phyloP scores from a whole-genome alignment of 2,113 vertebrate genomes.

The Barnardius zonarius region DNA sequence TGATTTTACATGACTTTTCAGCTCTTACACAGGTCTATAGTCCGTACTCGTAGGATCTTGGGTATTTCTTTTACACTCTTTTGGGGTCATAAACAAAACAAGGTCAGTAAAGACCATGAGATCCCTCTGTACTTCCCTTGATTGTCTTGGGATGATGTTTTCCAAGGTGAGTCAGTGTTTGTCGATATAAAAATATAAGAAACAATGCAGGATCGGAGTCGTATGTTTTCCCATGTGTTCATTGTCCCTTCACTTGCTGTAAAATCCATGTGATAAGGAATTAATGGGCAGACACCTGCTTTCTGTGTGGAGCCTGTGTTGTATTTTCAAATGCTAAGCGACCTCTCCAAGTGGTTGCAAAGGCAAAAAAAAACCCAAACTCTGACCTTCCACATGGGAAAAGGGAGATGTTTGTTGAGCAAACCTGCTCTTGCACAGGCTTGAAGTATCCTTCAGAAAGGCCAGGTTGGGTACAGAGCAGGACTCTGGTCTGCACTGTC shows the following conservation, averaged over 20 bases:
- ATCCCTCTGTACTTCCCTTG: slow-evolving; percentile 42
- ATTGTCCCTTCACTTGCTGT: background rate
- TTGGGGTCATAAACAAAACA: slow-evolving; percentile 14
- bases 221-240: slow-evolving; percentile 1
- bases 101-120: background rate
- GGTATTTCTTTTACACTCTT: background rate
- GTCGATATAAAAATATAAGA: slow-evolving; percentile 9
- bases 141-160: slow-evolving; percentile 29
- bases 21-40: background rate
- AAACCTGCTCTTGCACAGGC: background rate
- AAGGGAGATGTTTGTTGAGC: background rate
- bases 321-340: background rate
- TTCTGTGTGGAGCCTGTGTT: background rate
- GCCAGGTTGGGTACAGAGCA: background rate
- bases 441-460: background rate
- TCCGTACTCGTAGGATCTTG: background rate
- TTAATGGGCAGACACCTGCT: slow-evolving; percentile 19
- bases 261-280: background rate
- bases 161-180: slow-evolving; percentile 59
- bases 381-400: background rate
- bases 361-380: background rate
- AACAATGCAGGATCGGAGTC: slow-evolving; percentile 22
- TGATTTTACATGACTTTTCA: background rate
- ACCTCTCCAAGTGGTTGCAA: background rate
- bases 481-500: background rate